Percentiles rank a stretch among this genome's conserved stretches.
phyloP scores from a whole-genome alignment of 2,888 invertebrate genomes.

The Melanostoma mellinum region DNA sequence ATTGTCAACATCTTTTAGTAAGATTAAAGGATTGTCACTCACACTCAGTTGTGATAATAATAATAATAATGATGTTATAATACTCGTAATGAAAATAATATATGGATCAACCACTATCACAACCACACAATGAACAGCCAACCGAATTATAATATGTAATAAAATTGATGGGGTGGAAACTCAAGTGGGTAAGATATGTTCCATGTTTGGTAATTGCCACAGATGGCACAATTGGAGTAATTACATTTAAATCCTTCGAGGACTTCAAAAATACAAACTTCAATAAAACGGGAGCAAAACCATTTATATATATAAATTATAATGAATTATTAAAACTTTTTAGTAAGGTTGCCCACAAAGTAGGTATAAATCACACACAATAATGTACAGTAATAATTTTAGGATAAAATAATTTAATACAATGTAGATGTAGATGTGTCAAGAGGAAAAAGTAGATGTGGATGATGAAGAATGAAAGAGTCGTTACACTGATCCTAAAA shows the following conservation, averaged over 20 bases:
- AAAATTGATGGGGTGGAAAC: slow-evolving; percentile 71
- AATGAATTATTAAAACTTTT: slow-evolving; percentile 52
- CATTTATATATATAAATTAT: slow-evolving; percentile 58
- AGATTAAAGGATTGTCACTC: slow-evolving; percentile 52
- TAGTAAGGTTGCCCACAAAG: neutral
- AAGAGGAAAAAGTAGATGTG: too few relatives aligned
- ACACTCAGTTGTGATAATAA: slow-evolving; percentile 21
- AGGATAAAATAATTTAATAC: too few relatives aligned
- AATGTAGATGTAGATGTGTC: too few relatives aligned
- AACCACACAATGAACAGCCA: slow-evolving; percentile 12
- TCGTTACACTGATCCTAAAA: too few relatives aligned
- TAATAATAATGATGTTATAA: too few relatives aligned
- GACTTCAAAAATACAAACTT: slow-evolving; percentile 74
- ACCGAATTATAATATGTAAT: slow-evolving; percentile 22
- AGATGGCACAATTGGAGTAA: slow-evolving; percentile 82
- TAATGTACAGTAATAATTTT: too few relatives aligned
- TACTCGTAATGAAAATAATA: slow-evolving; percentile 36
- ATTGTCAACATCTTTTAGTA: slow-evolving; percentile 45
- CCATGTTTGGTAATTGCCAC: slow-evolving; percentile 80
- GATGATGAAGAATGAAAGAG: too few relatives aligned
- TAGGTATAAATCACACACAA: too few relatives aligned
- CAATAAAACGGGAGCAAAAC: slow-evolving; percentile 11
- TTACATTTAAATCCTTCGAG: slow-evolving; percentile 81
- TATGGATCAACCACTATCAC: slow-evolving; percentile 37
- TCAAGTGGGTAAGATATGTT: slow-evolving; percentile 67